Conservation (phyloP, 2,888 invertebrate species). For the Notodonta dromedarius region DNA sequence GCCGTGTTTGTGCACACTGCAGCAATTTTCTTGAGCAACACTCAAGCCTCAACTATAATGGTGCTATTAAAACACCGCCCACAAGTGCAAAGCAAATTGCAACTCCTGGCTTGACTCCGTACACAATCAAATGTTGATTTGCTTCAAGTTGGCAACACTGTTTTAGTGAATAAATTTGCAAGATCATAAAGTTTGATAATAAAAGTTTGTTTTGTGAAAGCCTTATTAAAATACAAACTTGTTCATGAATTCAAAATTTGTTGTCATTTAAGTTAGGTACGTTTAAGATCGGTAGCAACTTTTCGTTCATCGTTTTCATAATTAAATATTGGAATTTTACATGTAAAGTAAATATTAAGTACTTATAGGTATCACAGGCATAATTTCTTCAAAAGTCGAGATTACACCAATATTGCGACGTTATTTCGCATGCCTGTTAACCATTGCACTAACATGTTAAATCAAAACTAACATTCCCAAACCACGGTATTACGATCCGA, state of each 20-base stretch:
- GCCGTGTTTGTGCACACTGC: constrained; percentile 57
- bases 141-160: constrained; percentile 70
- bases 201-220: constrained; percentile 25
- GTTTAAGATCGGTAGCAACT: not conserved
- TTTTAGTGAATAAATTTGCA: constrained; percentile 78
- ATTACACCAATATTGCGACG: not conserved
- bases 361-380: not conserved
- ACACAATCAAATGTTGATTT: constrained; percentile 82
- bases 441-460: not conserved
- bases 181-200: constrained; percentile 58
- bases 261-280: constrained; percentile 6
- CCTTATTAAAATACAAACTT: constrained; percentile 6
- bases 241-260: constrained; percentile 14
- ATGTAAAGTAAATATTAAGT: not conserved
- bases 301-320: not conserved
- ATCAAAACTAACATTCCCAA: not conserved
- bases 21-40: constrained; percentile 77
- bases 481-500: constrained; percentile 22
- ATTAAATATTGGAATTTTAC: not conserved
- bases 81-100: constrained; percentile 79
- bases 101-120: constrained; percentile 74
- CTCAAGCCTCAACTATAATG: constrained; percentile 72
- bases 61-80: constrained; percentile 80
- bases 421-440: not conserved
- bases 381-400: not conserved